Percentiles rank a stretch among this genome's conserved stretches.
Evolutionary conservation across 92 coral and sea anemone species (phyloP).

Genomic region (Epizoanthus fatuus): DNA sequence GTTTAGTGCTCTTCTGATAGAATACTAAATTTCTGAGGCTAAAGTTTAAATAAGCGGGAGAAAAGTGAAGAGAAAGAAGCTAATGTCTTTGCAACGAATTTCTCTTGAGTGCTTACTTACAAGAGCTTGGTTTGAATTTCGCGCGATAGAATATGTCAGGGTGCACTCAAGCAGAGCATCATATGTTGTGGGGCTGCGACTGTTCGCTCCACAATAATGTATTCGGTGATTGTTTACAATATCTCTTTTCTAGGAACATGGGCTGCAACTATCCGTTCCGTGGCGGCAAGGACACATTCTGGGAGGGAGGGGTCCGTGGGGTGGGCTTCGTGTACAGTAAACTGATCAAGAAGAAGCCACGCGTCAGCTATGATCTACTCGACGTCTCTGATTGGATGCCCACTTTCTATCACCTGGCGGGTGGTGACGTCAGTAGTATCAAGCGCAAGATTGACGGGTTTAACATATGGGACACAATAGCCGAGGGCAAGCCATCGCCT

Average conservation of each 20-base stretch:
- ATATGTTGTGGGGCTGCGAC: too few relatives aligned
- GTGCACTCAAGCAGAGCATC: too few relatives aligned
- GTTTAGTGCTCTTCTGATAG: too few relatives aligned
- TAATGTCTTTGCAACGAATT: too few relatives aligned
- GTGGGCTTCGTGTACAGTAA: constrained; percentile 95
- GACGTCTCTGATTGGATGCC: constrained; percentile 99
- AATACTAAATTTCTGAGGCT: too few relatives aligned
- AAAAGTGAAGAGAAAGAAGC: too few relatives aligned
- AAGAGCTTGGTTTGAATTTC: too few relatives aligned
- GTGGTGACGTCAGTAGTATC: constrained; percentile 90
- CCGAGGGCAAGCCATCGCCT: constrained; percentile 86
- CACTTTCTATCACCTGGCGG: constrained; percentile 96
- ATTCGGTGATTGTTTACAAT: neutral
- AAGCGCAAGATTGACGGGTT: constrained; percentile 86
- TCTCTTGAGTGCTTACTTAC: too few relatives aligned
- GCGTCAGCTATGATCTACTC: constrained; percentile 92
- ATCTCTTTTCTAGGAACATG: constrained; percentile 77
- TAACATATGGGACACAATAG: constrained; percentile 93
- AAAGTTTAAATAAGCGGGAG: too few relatives aligned
- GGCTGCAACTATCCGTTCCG: constrained; percentile 97
- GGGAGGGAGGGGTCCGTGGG: constrained; percentile 99
- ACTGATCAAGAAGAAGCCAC: constrained; percentile 81
- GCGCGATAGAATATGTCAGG: too few relatives aligned
- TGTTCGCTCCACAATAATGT: too few relatives aligned
- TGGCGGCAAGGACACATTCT: constrained; percentile 97